A percentile compares a stretch with the other conserved stretches of the same genome.
Evolutionary conservation across 2,113 vertebrate genomes (phyloP).

Genomic region (Ivindomyrus marchei): DNA sequence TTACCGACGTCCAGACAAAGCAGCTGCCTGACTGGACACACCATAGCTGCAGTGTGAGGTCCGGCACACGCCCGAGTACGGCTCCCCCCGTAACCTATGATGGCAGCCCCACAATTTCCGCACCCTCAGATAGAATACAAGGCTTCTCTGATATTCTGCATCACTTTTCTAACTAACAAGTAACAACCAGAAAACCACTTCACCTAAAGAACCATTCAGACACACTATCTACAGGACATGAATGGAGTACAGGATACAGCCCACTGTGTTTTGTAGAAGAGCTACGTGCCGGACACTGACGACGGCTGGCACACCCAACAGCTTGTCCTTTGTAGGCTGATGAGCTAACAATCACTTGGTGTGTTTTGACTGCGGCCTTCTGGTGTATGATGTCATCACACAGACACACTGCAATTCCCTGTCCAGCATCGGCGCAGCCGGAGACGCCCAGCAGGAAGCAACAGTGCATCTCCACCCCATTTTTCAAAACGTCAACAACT

Average conservation of each 20-base stretch:
- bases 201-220: not conserved
- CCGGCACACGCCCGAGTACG: not conserved
- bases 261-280: not conserved
- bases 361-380: not conserved
- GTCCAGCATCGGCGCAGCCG: not conserved
- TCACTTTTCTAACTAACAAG: not conserved
- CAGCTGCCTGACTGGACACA: not conserved
- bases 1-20: not conserved
- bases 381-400: not conserved
- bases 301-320: not conserved
- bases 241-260: not conserved
- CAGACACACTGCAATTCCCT: slow-evolving; percentile 1
- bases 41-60: not conserved
- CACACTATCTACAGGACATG: not conserved
- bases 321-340: not conserved
- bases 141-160: not conserved
- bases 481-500: not conserved
- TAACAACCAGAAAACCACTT: not conserved
- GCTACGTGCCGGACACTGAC: not conserved
- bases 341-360: not conserved
- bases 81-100: not conserved
- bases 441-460: not conserved
- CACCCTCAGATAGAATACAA: not conserved
- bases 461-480: not conserved
- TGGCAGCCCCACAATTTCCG: not conserved